Base-by-base conservation (phyloP, 1,140 invertebrate species). In the Wiebesia pumilae region DNA sequence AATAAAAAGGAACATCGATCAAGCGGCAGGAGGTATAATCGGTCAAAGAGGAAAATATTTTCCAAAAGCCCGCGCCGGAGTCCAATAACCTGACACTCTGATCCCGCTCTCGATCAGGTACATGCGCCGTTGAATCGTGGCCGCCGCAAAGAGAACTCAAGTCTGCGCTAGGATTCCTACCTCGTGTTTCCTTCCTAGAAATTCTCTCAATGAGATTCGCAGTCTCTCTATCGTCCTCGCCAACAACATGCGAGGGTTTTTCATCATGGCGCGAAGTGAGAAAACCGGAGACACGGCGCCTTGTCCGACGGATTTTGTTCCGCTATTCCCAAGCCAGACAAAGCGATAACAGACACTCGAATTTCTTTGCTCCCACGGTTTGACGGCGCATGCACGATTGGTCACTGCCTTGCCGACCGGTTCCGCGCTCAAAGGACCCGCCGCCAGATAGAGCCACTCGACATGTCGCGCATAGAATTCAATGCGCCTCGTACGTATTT, bases 381-480 rank as follows among this genome's bases (percentile, higher is more conserved):
- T 12, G 43, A 12, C 4, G 43, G 12, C 43, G 43, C 12, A 12
- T 12, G 43, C 4, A 12, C 19, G 51, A 79, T n/a, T 47, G 75
- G 24, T 73, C 38, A 1, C 85, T 58, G 21, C 21, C 47, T 83
- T 87, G 38, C 75, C 81, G 65, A 79, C 85, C 16, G 16, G 0
- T 12, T 71, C 19, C 54, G 14, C 40, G 47, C 54, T 0, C 1
- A 38, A 6, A 38, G 30, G 14, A 35, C 19, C 7, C 27, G 24
- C 86, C 81, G 81, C 4, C 27, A 84, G 86, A 81, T 83, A n/a
- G 81, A 87, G 86, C 86, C 81, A 87, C 81, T 40, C 10, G 40
- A 10, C 9, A n/a, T 4, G 24, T 4, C 10, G 58, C 58, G 58
- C 21, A 3, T 27, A 3, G 27, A 62, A 62, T 62, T 62, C 10